Percentiles rank a stretch among this genome's conserved stretches.
Conservation (phyloP, 2,888 invertebrate genomes). For the Xylophagus ater region DNA sequence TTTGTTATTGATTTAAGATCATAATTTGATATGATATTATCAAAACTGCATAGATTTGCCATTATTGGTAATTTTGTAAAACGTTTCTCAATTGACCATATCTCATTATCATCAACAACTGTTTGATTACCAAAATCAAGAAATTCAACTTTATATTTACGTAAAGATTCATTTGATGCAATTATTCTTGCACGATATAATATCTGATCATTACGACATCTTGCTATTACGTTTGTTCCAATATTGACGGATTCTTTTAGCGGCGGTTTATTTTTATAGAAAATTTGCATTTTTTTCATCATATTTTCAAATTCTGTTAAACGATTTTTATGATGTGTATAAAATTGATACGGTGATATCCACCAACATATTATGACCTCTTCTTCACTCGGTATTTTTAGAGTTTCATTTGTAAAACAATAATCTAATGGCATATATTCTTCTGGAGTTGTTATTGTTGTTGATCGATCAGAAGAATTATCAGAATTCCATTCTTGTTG, state of each 20-base stretch:
- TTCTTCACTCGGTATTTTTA: conserved; percentile 44
- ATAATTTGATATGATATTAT: conserved; percentile 47
- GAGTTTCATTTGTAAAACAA: conserved; percentile 40
- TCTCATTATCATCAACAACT: conserved; percentile 49
- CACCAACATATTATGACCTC: conserved; percentile 62
- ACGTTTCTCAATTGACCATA: conserved; percentile 58
- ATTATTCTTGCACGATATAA: conserved; percentile 59
- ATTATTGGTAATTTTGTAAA: conserved; percentile 56
- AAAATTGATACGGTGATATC: conserved; percentile 61
- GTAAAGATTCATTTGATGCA: conserved; percentile 44
- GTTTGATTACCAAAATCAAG: conserved; percentile 68
- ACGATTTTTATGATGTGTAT: conserved; percentile 45
- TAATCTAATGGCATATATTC: conserved; percentile 43
- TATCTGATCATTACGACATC: conserved; percentile 58
- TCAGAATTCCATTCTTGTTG: conserved; percentile 4
- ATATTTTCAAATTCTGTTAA: conserved; percentile 50
- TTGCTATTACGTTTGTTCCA: conserved; percentile 56
- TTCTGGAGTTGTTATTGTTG: conserved; percentile 17
- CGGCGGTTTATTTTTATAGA: conserved; percentile 45
- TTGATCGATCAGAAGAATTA: conserved; percentile 1
- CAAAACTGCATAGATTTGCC: conserved; percentile 56
- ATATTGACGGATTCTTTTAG: conserved; percentile 37
- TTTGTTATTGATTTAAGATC: conserved; percentile 37
- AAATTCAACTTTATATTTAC: conserved; percentile 56
- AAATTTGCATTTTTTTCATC: conserved; percentile 59